phyloP scores from a whole-genome alignment of 2,888 invertebrate genomes.

The Sarcophaga rosellei region DNA sequence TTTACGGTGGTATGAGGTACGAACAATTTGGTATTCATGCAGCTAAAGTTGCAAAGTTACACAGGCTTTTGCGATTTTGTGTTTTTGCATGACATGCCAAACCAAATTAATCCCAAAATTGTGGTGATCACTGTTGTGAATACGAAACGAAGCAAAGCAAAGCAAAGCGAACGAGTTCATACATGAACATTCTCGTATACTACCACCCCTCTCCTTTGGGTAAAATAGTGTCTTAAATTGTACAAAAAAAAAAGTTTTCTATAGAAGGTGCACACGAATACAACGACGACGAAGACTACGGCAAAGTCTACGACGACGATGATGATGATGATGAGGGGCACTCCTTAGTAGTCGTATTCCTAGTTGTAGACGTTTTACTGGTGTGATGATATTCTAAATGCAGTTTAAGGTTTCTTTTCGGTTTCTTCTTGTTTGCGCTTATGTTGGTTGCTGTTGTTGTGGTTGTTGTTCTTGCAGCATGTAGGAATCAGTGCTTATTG shows the following conservation, averaged over 20 bases:
- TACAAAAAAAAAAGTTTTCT: constrained; percentile 55
- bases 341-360: constrained; percentile 73
- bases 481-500: constrained; percentile 61
- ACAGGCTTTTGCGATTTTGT: constrained; percentile 66
- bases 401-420: constrained; percentile 71
- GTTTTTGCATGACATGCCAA: constrained; percentile 77
- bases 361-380: constrained; percentile 43
- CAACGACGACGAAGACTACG: background rate
- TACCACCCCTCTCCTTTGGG: background rate
- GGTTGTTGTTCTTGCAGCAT: constrained; percentile 52
- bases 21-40: constrained; percentile 35
- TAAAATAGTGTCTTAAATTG: constrained; percentile 50
- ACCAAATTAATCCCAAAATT: constrained; percentile 70
- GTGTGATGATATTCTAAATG: constrained; percentile 79
- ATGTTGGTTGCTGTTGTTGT: constrained; percentile 56
- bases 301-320: background rate
- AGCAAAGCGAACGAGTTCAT: constrained; percentile 52
- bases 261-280: constrained; percentile 59
- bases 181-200: constrained; percentile 51
- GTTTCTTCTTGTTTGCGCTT: constrained; percentile 65
- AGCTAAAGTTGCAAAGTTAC: constrained; percentile 39
- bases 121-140: constrained; percentile 61
- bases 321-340: constrained; percentile 70
- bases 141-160: constrained; percentile 40
- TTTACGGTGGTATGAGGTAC: constrained; percentile 1